phyloP scores from a whole-genome alignment of 2,797 vertebrate genomes.

The Microtus californicus region DNA sequence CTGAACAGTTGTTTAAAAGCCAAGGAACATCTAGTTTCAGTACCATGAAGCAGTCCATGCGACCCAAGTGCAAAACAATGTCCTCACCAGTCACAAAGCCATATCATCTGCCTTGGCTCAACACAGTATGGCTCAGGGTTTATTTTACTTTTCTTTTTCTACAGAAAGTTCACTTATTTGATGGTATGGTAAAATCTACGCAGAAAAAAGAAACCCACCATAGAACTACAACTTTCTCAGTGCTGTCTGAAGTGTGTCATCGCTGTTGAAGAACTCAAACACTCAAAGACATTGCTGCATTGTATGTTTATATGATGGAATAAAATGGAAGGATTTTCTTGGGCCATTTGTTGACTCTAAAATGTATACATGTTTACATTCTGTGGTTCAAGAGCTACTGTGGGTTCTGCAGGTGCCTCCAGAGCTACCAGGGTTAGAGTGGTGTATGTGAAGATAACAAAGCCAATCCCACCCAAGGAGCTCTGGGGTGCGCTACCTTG shows the following conservation, averaged over 20 bases:
- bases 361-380: background rate
- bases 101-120: background rate
- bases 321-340: constrained; percentile 3
- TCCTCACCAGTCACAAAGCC: background rate
- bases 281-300: background rate
- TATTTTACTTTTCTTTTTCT: background rate
- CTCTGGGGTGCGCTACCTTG: background rate
- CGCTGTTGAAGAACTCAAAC: background rate
- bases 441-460: background rate
- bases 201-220: background rate
- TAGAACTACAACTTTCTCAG: background rate
- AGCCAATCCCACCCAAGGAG: background rate
- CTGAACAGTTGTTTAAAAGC: background rate
- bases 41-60: background rate
- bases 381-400: background rate
- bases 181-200: background rate
- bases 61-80: background rate
- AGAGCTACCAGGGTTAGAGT: background rate
- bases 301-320: background rate
- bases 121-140: background rate
- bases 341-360: background rate
- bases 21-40: background rate
- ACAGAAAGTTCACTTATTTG: background rate
- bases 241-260: background rate
- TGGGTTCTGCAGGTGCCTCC: background rate